Evolutionary conservation across 2,888 invertebrate genomes (phyloP), one percentile per base, ranked within the genome.

Genomic region (Pharmacophagus antenor): DNA sequence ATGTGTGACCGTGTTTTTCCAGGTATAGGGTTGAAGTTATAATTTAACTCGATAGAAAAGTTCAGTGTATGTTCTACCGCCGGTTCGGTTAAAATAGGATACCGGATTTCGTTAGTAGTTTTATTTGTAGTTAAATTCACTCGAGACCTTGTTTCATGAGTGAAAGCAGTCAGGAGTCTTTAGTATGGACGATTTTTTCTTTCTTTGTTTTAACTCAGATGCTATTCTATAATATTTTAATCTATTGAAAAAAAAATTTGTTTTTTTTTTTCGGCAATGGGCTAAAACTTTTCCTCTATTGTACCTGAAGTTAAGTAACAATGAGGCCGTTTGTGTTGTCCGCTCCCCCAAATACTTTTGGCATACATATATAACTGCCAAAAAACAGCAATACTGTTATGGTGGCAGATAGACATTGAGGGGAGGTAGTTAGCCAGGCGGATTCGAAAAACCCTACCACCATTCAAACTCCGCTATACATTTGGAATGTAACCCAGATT

Each of bases 101-200:
- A 48, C 42, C 25, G 51, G 25, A 17, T 23, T 46, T 56, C 51
- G 23, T 44, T 56, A 20, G 12, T 12, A 41, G n/a, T 7, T 47
- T 37, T 49, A 54, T 54, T 54, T 55, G 31, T 55, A 53, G 53
- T 55, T 55, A 31, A 60, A 60, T 60, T 55, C 42, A 55, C 50
- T 53, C 10, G 50, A 59, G 59, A 60, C 55, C 31, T 46, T 46
- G 50, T 55, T 51, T 22, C 31, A 4, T 4, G 44, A 31, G 37
- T 50, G 55, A 37, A 55, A 60, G 48, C 18, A 60, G 55, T 44
- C 21, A 55, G 50, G 41, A 55, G 50, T 55, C 31, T 44, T 44
- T 27, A 54, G 20, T 4, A 20, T n/a, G 10, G 31, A 15, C 18
- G 21, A 31, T 22, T 23, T 46, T 25, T 51, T 52, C 18, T 47